Percentiles rank a stretch among this genome's conserved stretches.
These are phyloP conservation scores for Napeogenes inachia DNA, from an alignment of 2,888 invertebrate genomes.

Conservation along the genomic window DNA sequence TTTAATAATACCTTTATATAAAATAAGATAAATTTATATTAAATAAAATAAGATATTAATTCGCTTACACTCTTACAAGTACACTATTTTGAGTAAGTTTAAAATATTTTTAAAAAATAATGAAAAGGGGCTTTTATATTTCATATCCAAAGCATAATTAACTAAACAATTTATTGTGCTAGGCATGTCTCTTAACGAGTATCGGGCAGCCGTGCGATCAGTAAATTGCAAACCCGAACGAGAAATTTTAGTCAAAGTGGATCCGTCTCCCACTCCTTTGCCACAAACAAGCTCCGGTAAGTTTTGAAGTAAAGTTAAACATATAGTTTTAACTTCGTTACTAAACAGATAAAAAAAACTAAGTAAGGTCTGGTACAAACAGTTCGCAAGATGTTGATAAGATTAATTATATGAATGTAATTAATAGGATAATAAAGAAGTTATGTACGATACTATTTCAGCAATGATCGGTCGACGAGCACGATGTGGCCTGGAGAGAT, in stretches of 20 bases:
- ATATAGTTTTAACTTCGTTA: background rate
- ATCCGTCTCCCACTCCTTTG: conserved; percentile 57
- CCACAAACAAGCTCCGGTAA: conserved; percentile 63
- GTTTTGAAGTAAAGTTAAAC: background rate
- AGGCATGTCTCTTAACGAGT: conserved; percentile 63
- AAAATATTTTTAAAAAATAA: too few relatives aligned
- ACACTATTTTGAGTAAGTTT: too few relatives aligned
- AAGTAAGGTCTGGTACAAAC: too few relatives aligned
- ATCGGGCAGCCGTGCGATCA: conserved; percentile 53
- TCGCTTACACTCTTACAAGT: too few relatives aligned
- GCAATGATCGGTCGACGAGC: conserved; percentile 63
- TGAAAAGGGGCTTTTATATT: too few relatives aligned
- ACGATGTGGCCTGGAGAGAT: conserved; percentile 57
- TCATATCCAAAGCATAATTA: too few relatives aligned
- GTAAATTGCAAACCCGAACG: conserved; percentile 57
- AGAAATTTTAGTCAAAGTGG: conserved; percentile 51
- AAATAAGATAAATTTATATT: too few relatives aligned
- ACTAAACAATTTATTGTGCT: conserved; percentile 9
- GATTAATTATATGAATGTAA: background rate
- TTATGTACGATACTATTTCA: conserved; percentile 29
- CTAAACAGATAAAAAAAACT: too few relatives aligned
- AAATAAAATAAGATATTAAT: too few relatives aligned
- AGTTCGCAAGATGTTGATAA: too few relatives aligned
- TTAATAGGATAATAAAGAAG: too few relatives aligned
- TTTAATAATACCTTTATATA: background rate